phyloP scores from a whole-genome alignment of 2,797 vertebrate species.

The Vipera latastei region DNA sequence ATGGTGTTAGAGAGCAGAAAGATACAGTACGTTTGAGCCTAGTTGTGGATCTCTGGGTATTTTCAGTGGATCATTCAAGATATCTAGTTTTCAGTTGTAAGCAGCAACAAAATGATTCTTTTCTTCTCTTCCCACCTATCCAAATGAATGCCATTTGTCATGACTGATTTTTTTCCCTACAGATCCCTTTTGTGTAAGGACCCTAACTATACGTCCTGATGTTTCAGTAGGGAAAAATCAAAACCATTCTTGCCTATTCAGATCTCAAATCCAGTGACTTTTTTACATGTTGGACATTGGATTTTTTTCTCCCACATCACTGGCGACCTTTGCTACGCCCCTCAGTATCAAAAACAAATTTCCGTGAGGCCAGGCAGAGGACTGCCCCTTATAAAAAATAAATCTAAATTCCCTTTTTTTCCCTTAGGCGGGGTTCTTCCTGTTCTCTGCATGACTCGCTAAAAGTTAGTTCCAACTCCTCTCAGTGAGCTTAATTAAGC shows the following conservation, averaged over 20 bases:
- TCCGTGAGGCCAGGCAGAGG: background rate
- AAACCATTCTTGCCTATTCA: background rate
- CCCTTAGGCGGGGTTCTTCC: background rate
- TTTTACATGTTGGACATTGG: background rate
- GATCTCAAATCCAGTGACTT: background rate
- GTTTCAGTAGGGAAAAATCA: background rate
- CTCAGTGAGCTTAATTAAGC: background rate
- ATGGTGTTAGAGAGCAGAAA: background rate
- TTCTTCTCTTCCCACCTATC: background rate
- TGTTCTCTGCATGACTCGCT: background rate
- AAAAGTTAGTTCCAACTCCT: background rate
- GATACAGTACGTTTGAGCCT: background rate
- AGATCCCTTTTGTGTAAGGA: background rate
- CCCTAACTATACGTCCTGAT: background rate
- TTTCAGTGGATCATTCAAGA: background rate
- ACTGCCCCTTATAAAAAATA: background rate
- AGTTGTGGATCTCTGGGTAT: background rate
- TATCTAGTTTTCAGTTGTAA: background rate
- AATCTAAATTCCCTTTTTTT: background rate
- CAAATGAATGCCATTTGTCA: background rate
- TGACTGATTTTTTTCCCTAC: background rate
- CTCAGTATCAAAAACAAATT: background rate
- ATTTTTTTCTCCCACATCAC: background rate
- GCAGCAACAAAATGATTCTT: background rate
- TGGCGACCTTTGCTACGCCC: background rate